phyloP scores from a whole-genome alignment of 2,113 vertebrate genomes.

The Merops nubicus region DNA sequence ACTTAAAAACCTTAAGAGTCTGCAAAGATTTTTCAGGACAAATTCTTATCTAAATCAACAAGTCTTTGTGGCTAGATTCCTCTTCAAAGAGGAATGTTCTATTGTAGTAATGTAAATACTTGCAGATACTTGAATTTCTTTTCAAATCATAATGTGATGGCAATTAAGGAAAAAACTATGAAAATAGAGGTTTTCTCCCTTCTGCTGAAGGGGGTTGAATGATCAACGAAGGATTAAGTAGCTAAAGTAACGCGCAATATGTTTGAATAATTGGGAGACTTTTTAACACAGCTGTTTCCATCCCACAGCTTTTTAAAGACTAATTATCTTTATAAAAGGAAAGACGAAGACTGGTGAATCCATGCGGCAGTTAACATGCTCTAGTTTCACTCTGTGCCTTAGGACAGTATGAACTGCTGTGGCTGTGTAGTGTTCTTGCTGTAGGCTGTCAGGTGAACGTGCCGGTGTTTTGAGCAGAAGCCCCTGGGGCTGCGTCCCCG shows the following conservation, averaged over 20 bases:
- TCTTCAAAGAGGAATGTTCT: not conserved
- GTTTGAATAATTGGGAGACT: not conserved
- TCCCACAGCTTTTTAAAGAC: not conserved
- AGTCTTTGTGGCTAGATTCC: not conserved
- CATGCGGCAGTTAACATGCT: not conserved
- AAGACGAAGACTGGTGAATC: not conserved
- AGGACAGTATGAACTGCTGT: not conserved
- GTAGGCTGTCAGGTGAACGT: accelerated
- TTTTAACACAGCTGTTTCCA: not conserved
- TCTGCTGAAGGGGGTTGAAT: not conserved
- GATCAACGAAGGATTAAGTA: not conserved
- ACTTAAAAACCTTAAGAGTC: accelerated
- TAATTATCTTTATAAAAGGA: not conserved
- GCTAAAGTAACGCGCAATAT: not conserved
- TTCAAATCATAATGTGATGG: not conserved
- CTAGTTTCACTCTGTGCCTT: not conserved
- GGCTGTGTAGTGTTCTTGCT: not conserved
- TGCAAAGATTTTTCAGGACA: not conserved
- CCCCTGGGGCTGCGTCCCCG: too few relatives aligned
- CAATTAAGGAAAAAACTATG: not conserved
- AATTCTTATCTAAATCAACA: not conserved
- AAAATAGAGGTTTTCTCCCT: not conserved
- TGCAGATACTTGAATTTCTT: not conserved
- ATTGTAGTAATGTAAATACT: not conserved
- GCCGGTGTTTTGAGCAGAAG: not conserved